Evolutionary conservation across 2,113 vertebrate genomes (phyloP), one percentile per base, ranked within the genome.

Genomic region (Platycercus adscitus): DNA sequence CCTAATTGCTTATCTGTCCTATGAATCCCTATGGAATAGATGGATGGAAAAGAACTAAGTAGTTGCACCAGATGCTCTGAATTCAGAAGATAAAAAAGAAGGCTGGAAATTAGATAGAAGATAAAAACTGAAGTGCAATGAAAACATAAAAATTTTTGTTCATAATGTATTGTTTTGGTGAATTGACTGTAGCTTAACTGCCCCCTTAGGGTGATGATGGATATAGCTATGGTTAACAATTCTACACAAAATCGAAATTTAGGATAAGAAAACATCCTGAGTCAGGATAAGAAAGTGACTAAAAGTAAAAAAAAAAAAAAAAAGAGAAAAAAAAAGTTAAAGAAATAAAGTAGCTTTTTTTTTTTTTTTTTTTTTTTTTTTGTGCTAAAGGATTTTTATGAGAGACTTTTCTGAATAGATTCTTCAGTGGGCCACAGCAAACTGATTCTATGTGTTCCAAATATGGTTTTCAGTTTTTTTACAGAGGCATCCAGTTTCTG

Each of bases 1-100:
- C 63, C 58, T 94, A 88, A 94, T 93, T 96, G 82, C 60, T 83
- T 86, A 83, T 83, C 60, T 82, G 53, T 39, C 60, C 64, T 69
- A 66, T 11, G 23, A 88, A 11, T 95, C 81, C 60, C 71, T 39
- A 28, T 39, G 55, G 88, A 90, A 81, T 94, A 77, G 31, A 41
- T 25, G 17, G 52, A 76, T 29, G 65, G n/a, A 33, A 70, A 70
- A 77, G 28, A 89, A 91, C 79, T 85, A 73, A 89, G 46, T 33
- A 68, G 20, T 47, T 88, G 37, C 28, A 70, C 66, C 55, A 81
- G 53, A 24, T 75, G 33, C 23, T 70, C 16, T 66, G 21, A 78
- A 66, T 77, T 81, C 23, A 69, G n/a, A 81, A 81, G 75, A 88
- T 26, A 46, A 56, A 69, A 81, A 26, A 25, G 43, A 50, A 75